These are phyloP conservation scores for Leptogaster cylindrica DNA, from an alignment of 2,888 invertebrate species.

Conservation along the genomic window DNA sequence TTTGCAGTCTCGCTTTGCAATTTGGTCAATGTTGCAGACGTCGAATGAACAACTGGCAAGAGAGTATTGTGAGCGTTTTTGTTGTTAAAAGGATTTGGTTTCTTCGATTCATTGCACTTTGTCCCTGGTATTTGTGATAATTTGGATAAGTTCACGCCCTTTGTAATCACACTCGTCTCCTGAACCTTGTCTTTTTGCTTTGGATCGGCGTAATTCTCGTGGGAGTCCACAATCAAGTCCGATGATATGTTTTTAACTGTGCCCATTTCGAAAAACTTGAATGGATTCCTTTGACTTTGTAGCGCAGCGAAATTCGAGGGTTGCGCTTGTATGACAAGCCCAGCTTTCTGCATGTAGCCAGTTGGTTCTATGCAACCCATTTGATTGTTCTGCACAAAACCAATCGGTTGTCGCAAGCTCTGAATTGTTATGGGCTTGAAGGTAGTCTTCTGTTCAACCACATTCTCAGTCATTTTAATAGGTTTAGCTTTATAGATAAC, in stretches of 20 bases:
- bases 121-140: too few relatives aligned
- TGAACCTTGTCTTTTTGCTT: background rate
- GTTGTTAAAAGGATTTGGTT: background rate
- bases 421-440: conserved; percentile 11
- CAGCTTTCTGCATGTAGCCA: background rate
- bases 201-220: background rate
- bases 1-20: background rate
- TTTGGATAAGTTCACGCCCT: too few relatives aligned
- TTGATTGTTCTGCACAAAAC: background rate
- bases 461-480: background rate
- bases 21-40: background rate
- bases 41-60: background rate
- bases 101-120: background rate
- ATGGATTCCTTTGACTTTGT: background rate
- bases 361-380: background rate
- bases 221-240: background rate
- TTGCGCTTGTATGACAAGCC: conserved; percentile 2
- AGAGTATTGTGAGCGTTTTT: background rate
- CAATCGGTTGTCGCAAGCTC: background rate
- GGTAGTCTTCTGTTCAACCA: background rate
- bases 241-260: background rate
- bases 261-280: conserved; percentile 2
- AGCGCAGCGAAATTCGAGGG: background rate
- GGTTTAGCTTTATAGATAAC: conserved; percentile 71
- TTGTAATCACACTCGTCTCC: conserved; percentile 12